Percentiles rank a stretch among this genome's conserved stretches.
phyloP scores from a whole-genome alignment of 2,113 vertebrate genomes.

The Turnix velox region DNA sequence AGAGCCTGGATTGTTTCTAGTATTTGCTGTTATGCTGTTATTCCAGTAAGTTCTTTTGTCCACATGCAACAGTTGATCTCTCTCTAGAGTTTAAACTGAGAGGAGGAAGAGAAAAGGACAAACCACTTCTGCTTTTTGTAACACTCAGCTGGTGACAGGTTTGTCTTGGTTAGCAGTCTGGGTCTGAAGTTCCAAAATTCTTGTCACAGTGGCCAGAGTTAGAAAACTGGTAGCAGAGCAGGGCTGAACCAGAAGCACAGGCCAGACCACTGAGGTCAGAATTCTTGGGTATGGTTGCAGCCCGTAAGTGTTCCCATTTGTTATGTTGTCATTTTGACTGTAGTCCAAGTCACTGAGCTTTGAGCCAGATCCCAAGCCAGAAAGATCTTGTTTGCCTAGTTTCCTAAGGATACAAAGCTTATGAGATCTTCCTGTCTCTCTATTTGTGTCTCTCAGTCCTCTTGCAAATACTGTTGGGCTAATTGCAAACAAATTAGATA shows the following conservation, averaged over 20 bases:
- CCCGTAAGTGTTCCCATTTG: slow-evolving; percentile 53
- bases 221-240: slow-evolving; percentile 51
- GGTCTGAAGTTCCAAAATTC: slow-evolving; percentile 27
- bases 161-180: slow-evolving; percentile 50
- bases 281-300: slow-evolving; percentile 64
- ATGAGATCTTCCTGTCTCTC: neutral
- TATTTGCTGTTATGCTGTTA: neutral
- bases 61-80: neutral
- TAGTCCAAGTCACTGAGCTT: slow-evolving; percentile 64
- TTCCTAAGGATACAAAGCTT: slow-evolving; percentile 17
- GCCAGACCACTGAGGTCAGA: slow-evolving; percentile 66
- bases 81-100: neutral
- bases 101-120: neutral
- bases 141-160: slow-evolving; percentile 44
- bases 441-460: neutral
- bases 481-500: neutral
- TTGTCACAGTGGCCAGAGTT: slow-evolving; percentile 46
- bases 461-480: neutral
- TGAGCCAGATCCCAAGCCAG: slow-evolving; percentile 60
- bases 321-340: slow-evolving; percentile 57
- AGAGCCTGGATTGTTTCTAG: neutral
- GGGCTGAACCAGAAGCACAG: slow-evolving; percentile 64
- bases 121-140: slow-evolving; percentile 25
- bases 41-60: neutral
- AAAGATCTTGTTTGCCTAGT: slow-evolving; percentile 41